phyloP scores from a whole-genome alignment of 2,113 vertebrate species.

The Datnioides undecimradiatus region DNA sequence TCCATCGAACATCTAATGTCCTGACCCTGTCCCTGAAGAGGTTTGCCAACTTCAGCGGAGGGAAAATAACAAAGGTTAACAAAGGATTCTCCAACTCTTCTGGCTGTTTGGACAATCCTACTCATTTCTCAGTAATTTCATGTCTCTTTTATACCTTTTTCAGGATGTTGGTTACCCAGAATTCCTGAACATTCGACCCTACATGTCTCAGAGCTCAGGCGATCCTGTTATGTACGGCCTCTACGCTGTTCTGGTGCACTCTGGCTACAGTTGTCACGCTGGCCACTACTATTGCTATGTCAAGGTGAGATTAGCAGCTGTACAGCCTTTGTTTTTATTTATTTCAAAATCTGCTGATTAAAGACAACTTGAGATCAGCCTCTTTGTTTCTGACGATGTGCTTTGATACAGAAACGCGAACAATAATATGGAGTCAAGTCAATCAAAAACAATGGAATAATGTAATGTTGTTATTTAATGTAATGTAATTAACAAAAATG shows the following conservation, averaged over 20 bases:
- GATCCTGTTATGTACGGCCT: slow-evolving; percentile 91
- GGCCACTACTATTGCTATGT: slow-evolving; percentile 98
- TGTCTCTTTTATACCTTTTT: not conserved
- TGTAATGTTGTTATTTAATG: too few species aligned
- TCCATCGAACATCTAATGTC: slow-evolving; percentile 92
- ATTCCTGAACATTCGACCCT: slow-evolving; percentile 92
- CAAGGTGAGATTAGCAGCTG: slow-evolving; percentile 83
- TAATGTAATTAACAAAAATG: too few species aligned
- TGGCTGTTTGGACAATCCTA: not conserved
- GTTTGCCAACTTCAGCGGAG: slow-evolving; percentile 92
- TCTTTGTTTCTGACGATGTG: not conserved
- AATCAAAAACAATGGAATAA: too few species aligned
- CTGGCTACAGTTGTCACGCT: slow-evolving; percentile 94
- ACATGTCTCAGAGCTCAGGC: slow-evolving; percentile 92
- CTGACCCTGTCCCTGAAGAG: slow-evolving; percentile 94
- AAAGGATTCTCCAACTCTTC: not conserved
- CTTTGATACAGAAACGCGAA: not conserved
- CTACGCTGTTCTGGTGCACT: slow-evolving; percentile 96
- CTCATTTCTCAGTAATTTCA: not conserved
- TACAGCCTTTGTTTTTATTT: not conserved
- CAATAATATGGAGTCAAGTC: too few species aligned
- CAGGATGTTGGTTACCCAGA: slow-evolving; percentile 96
- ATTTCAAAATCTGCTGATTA: not conserved
- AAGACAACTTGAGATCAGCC: not conserved
- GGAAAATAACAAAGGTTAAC: slow-evolving; percentile 95